phyloP scores from a whole-genome alignment of 1,140 invertebrate species.

The Panagrolaimus sp. region DNA sequence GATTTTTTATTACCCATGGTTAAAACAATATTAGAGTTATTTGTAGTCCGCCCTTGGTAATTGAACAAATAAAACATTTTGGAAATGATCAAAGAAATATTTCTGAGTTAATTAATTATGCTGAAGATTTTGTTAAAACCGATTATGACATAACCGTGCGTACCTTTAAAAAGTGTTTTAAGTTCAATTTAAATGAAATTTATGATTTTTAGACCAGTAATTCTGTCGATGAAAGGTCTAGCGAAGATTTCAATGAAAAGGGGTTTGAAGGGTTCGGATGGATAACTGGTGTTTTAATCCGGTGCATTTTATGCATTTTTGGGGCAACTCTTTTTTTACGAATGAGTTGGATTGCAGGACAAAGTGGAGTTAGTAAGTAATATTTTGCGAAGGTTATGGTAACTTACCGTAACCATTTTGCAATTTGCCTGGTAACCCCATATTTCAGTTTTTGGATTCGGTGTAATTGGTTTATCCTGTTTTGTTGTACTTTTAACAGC shows the following conservation, averaged over 20 bases:
- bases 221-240: no score
- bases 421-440: not conserved
- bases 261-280: slow-evolving; percentile 45
- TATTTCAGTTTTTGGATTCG: not conserved
- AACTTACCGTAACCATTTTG: no score
- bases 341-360: slow-evolving; percentile 67
- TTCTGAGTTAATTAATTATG: slow-evolving; percentile 6
- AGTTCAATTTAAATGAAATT: not conserved
- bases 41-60: no score
- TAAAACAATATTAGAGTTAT: no score
- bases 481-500: slow-evolving; percentile 63
- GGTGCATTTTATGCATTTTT: slow-evolving; percentile 71
- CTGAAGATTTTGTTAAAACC: not conserved
- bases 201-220: not conserved
- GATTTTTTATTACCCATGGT: no score
- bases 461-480: not conserved
- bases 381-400: no score
- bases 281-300: slow-evolving; percentile 51
- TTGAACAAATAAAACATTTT: no score
- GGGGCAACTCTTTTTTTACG: slow-evolving; percentile 68
- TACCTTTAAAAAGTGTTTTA: not conserved
- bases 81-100: not conserved
- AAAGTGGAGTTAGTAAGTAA: slow-evolving; percentile 67
- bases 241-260: not conserved
- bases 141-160: slow-evolving; percentile 15